A percentile compares a stretch with the other conserved stretches of the same genome.
These are phyloP conservation scores for Macquaria ambigua DNA, from an alignment of 2,113 vertebrate genomes.

Conservation along the genomic window DNA sequence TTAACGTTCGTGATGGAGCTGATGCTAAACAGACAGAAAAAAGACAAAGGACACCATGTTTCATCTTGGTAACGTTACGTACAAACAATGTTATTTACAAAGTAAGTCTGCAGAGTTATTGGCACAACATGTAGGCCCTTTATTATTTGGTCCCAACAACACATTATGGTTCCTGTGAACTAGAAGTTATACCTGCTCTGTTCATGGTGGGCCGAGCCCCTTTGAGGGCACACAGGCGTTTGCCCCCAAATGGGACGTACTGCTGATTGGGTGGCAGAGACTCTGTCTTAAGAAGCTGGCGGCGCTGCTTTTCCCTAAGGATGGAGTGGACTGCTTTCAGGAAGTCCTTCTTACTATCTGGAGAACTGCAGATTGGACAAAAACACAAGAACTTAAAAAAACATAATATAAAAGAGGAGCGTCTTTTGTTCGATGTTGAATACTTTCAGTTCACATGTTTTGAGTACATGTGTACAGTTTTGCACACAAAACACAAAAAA, in stretches of 20 bases:
- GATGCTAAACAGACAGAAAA: conserved; percentile 84
- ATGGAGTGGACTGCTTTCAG: conserved; percentile 94
- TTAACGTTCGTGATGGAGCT: conserved; percentile 90
- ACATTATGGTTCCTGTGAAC: background rate
- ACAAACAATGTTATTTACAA: background rate
- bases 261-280: conserved; percentile 93
- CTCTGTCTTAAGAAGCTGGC: conserved; percentile 95
- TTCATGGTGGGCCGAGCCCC: conserved; percentile 91
- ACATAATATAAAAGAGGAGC: background rate
- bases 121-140: background rate
- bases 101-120: background rate
- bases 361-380: conserved; percentile 83
- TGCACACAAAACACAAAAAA: background rate
- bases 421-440: background rate
- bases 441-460: background rate
- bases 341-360: conserved; percentile 95
- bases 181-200: conserved; percentile 87
- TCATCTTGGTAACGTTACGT: background rate
- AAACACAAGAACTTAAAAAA: background rate
- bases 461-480: background rate
- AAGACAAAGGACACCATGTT: background rate
- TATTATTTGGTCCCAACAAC: background rate
- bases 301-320: conserved; percentile 93
- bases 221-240: conserved; percentile 94
- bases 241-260: conserved; percentile 97